Base-by-base conservation (phyloP, 1,140 invertebrate genomes). In the Sweltsa coloradensis region DNA sequence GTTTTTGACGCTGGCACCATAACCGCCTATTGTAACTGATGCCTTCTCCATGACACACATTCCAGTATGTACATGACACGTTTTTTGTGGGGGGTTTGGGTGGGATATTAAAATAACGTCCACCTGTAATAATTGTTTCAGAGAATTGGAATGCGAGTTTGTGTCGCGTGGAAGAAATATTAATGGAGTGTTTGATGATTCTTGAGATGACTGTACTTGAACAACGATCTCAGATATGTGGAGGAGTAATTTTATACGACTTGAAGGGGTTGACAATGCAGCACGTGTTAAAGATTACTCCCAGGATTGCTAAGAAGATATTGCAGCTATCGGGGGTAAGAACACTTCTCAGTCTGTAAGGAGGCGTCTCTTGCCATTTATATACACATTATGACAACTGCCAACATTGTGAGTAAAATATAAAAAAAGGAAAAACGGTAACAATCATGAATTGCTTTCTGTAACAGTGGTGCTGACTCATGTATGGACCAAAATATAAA, bases 241-340 rank as follows among this genome's bases (percentile, higher is more conserved):
- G 84, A 0, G 84, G 82, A 1, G 69, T 83, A 5, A 80, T 75
- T 5, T 71, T 88, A 22, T 86, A 86, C 46, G 84, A 89, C 60
- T 60, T 87, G 5, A 72, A 75, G 49, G 74, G 78, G 36, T 71
- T 89, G 27, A 72, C 74, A 0, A 69, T 84, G 51, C 65, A 77
- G 31, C 84, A 88, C 51, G 75, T 76, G 0, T 79, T 79, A 70
- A 73, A 83, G 45, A 64, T 86, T 45, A 85, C 83, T 21, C 83
- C 84, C 0, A 71, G 67, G 4, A 61, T 83, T 18, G 79, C 77
- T 0, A 65, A 71, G 1, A 78, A 72, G 61, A 73, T 82, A 46
- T 63, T 82, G 18, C 73, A 79, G 45, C 59, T 83, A 0, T 67
- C 79, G 53, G 76, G 77, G 63, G 80, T 82, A 61, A 66, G 75